Percentiles rank a stretch among this genome's conserved stretches.
Conservation (phyloP, 2,113 vertebrate species). For the Melanostigma gelatinosum region DNA sequence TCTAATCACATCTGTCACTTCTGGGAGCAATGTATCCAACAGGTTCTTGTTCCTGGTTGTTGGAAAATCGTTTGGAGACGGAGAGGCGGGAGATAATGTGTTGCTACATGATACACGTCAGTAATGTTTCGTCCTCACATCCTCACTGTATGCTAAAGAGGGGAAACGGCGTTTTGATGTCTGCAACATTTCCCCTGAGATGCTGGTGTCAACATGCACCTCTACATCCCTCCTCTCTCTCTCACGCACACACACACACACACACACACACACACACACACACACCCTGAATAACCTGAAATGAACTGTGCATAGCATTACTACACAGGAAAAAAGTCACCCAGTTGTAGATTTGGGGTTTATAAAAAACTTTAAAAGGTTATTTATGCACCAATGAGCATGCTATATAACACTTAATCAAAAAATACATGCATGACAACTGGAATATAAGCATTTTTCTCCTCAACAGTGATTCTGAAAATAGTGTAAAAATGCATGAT, state of each 20-base stretch:
- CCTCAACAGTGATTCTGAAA: background rate
- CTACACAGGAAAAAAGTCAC: background rate
- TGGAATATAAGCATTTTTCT: slow-evolving; percentile 6
- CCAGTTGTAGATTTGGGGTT: background rate
- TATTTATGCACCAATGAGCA: background rate
- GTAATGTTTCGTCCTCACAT: slow-evolving; percentile 23
- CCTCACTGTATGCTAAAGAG: slow-evolving; percentile 9
- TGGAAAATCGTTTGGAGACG: background rate
- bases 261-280: background rate
- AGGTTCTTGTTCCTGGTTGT: slow-evolving; percentile 19
- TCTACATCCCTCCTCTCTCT: background rate
- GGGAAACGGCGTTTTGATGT: slow-evolving; percentile 37
- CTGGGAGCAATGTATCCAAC: slow-evolving; percentile 35
- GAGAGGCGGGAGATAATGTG: slow-evolving; percentile 7
- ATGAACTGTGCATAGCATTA: background rate
- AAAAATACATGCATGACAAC: background rate
- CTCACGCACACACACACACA: background rate
- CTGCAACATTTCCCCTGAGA: slow-evolving; percentile 32
- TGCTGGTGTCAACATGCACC: background rate
- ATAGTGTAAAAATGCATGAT: background rate
- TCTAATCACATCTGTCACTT: slow-evolving; percentile 61
- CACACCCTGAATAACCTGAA: background rate
- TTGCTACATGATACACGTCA: background rate
- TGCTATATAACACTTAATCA: background rate
- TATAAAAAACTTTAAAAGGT: background rate